Evolutionary conservation across 2,797 vertebrate genomes (phyloP).

Genomic region (Acanthurus tractus): DNA sequence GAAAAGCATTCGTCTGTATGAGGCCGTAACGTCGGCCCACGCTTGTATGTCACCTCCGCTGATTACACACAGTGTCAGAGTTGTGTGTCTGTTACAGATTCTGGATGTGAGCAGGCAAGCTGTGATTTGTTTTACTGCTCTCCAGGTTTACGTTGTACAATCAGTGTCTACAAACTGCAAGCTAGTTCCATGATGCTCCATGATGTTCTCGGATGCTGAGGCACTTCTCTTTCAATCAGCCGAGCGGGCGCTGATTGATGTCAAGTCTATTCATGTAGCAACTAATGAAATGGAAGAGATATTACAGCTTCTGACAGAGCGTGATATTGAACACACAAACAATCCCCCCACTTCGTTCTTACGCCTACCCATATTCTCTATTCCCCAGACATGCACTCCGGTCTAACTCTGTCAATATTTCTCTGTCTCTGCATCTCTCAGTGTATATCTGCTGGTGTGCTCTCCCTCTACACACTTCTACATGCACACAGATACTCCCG

Average conservation of each 20-base stretch:
- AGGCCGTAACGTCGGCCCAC: neutral
- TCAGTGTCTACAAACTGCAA: slow-evolving; percentile 35
- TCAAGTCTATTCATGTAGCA: slow-evolving; percentile 71
- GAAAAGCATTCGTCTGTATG: neutral
- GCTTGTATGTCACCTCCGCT: neutral
- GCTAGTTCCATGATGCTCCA: slow-evolving; percentile 30
- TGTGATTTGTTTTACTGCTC: slow-evolving; percentile 10
- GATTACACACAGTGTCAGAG: neutral
- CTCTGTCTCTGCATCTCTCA: slow-evolving; percentile 38
- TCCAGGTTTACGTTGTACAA: slow-evolving; percentile 36
- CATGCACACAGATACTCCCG: slow-evolving; percentile 38
- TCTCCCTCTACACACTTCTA: slow-evolving; percentile 41
- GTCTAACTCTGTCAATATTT: slow-evolving; percentile 62
- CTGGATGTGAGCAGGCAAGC: neutral
- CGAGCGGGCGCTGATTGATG: slow-evolving; percentile 67
- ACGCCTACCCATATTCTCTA: slow-evolving; percentile 53
- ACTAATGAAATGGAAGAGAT: slow-evolving; percentile 81
- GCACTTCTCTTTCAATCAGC: slow-evolving; percentile 71
- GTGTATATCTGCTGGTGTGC: slow-evolving; percentile 36
- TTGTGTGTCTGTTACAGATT: neutral
- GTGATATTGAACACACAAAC: slow-evolving; percentile 74
- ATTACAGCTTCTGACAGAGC: slow-evolving; percentile 74
- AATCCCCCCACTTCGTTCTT: slow-evolving; percentile 10
- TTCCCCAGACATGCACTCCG: slow-evolving; percentile 52
- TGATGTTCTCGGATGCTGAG: slow-evolving; percentile 50